Evolutionary conservation across 2,797 vertebrate species (phyloP).

Genomic region (Catamblyrhynchus diadema): DNA sequence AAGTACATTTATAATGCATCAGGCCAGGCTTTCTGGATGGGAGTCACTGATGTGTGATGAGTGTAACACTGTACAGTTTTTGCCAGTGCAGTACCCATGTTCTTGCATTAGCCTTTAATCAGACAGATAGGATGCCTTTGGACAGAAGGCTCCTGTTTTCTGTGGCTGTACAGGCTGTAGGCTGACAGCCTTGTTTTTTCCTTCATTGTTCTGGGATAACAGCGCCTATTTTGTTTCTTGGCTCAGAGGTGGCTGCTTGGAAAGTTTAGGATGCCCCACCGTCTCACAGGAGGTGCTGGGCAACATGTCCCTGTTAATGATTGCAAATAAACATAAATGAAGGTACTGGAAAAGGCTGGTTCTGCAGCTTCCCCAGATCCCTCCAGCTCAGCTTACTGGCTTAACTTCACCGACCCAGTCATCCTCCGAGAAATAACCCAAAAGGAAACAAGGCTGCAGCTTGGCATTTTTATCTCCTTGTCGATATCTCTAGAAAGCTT

Average conservation of each 20-base stretch:
- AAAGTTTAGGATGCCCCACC: not conserved
- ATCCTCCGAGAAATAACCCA: not conserved
- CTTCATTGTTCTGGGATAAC: not conserved
- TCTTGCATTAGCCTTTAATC: not conserved
- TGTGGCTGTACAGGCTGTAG: not conserved
- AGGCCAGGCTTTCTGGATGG: not conserved
- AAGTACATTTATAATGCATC: conserved; percentile 1
- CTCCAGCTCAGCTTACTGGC: not conserved
- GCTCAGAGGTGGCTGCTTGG: not conserved
- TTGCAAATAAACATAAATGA: not conserved
- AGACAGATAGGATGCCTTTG: not conserved
- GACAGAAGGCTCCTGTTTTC: not conserved
- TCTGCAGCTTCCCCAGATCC: not conserved
- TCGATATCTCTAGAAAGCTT: not conserved
- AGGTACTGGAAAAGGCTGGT: not conserved
- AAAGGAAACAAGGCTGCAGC: not conserved
- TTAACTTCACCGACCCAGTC: not conserved
- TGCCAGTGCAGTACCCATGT: not conserved
- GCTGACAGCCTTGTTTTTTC: not conserved
- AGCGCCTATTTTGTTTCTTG: not conserved
- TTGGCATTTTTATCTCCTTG: not conserved
- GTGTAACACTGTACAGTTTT: not conserved
- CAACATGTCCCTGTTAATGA: not conserved
- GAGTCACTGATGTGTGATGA: not conserved
- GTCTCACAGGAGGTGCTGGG: not conserved